Evolutionary conservation across 1,140 invertebrate species (phyloP).

Genomic region (Caenorhabditis elegans): DNA sequence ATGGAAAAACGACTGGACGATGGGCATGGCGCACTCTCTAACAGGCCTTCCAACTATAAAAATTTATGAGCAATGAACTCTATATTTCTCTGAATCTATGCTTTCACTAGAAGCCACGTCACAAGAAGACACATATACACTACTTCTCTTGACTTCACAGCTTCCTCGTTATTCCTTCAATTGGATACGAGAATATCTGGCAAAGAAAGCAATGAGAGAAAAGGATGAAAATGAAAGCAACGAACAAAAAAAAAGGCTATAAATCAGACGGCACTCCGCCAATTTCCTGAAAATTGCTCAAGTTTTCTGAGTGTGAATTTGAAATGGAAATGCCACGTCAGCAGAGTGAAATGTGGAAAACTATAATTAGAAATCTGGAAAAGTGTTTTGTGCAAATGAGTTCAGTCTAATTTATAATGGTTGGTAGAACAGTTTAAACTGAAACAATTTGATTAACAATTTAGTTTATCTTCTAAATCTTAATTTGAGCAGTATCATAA

Average conservation of each 20-base stretch:
- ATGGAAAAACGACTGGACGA: not conserved
- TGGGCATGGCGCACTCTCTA: not conserved
- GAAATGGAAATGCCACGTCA: not conserved
- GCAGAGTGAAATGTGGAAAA: not conserved
- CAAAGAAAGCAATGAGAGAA: constrained; percentile 6
- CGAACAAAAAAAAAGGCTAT: not conserved
- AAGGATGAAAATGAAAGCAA: constrained; percentile 12
- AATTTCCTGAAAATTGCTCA: not conserved
- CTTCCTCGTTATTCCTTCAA: constrained; percentile 13
- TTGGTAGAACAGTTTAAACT: too few species aligned
- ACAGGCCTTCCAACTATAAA: not conserved
- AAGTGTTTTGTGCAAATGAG: too few species aligned
- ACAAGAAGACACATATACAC: not conserved
- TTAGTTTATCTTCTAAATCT: too few species aligned
- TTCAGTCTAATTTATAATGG: too few species aligned
- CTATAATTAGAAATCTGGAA: too few species aligned
- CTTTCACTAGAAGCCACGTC: not conserved
- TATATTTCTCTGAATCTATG: constrained; percentile 10
- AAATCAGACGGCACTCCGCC: not conserved
- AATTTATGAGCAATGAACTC: not conserved
- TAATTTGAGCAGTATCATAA: too few species aligned
- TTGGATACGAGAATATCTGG: not conserved
- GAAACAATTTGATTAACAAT: too few species aligned
- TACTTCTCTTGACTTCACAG: not conserved
- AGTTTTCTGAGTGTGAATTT: not conserved